Evolutionary conservation across 2,888 invertebrate genomes (phyloP).

Genomic region (Vesta saturnalis): DNA sequence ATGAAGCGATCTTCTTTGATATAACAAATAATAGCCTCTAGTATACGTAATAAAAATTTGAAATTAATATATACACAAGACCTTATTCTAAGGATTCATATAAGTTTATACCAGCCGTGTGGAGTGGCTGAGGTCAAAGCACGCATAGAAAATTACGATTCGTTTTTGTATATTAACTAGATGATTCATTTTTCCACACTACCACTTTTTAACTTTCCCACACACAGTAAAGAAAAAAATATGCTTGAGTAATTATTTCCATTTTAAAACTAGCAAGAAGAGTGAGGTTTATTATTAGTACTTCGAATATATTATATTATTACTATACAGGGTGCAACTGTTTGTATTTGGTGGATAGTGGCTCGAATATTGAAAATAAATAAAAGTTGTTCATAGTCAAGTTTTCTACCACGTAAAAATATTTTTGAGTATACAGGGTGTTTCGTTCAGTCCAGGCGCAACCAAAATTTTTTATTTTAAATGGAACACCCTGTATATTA

Average conservation of each 20-base stretch:
- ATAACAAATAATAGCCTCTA: too few relatives aligned
- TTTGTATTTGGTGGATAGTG: too few relatives aligned
- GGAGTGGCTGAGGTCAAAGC: slow-evolving; percentile 10
- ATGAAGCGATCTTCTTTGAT: too few relatives aligned
- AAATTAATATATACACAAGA: not conserved
- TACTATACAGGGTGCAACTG: too few relatives aligned
- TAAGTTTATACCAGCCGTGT: not conserved
- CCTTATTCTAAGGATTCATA: not conserved
- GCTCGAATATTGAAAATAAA: too few relatives aligned
- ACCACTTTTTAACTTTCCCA: slow-evolving; percentile 2
- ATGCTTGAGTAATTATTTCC: not conserved
- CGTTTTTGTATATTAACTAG: slow-evolving; percentile 1
- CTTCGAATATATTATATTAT: not conserved
- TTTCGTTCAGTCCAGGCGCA: too few relatives aligned
- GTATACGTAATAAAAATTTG: too few relatives aligned
- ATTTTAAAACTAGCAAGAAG: not conserved
- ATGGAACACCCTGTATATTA: too few relatives aligned
- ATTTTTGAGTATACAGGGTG: too few relatives aligned
- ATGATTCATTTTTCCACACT: slow-evolving; percentile 1
- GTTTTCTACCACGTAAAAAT: too few relatives aligned
- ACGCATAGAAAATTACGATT: slow-evolving; percentile 10
- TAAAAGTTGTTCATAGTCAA: too few relatives aligned
- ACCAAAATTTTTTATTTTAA: too few relatives aligned
- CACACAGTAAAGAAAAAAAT: slow-evolving; percentile 5
- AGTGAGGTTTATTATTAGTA: not conserved